Base-by-base conservation (phyloP, 1,140 invertebrate genomes). In the Drosophila setifemur region DNA sequence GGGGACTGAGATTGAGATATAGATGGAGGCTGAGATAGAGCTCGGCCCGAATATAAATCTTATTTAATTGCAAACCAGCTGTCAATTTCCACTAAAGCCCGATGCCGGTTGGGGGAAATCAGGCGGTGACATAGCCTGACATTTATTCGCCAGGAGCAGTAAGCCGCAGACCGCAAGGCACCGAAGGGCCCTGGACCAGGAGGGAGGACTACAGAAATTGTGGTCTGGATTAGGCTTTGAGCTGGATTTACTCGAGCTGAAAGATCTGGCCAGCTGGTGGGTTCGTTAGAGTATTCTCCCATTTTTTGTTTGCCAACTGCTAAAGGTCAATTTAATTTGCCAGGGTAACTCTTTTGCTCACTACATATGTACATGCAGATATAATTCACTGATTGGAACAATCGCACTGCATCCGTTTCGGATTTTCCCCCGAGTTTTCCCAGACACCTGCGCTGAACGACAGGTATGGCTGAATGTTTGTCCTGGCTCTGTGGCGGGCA, bases 21-120 rank as follows among this genome's bases (percentile, higher is more conserved):
- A 18, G 18, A 26, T 16, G 35, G n/a, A 2, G 14, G 7, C 12
- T 5, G 23, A 23, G 39, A 21, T 28, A 9, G 7, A 4, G 57
- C 52, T 33, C 26, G 26, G 25, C 43, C 52, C 57, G 69, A 52
- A 70, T 64, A 85, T 85, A 85, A 85, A 85, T 85, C 81, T 85
- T 85, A 85, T 85, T 85, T 85, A 85, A 85, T 85, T 85, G 81
- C 75, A 86, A 86, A 68, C 81, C 71, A 86, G 48, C 75, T 85
- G 81, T 86, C 81, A 86, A 86, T 86, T 85, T 86, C 57, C 58
- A 60, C 81, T 68, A 85, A 85, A 48, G 55, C 66, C 48, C 45
- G 16, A 9, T 29, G 57, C 28, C 8, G 29, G 11, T 25, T 21
- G 21, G 11, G 16, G 9, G 0, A 14, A 18, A 23, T 8, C 45